Base-by-base conservation (phyloP, 2,888 invertebrate genomes). In the Cistogaster globosa region DNA sequence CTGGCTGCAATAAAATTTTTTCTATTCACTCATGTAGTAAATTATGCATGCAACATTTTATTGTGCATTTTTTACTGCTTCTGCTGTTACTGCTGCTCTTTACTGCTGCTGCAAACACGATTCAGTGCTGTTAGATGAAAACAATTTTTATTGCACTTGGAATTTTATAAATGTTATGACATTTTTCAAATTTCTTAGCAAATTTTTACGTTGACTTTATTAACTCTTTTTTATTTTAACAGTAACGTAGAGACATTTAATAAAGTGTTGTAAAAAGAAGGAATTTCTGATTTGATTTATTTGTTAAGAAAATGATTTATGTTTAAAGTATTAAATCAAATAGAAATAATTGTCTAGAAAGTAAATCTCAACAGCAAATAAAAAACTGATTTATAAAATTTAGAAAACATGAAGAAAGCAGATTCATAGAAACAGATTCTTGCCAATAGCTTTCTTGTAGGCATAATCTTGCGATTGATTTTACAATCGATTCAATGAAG, bases 111-210 rank as follows among this genome's bases (percentile, higher is more conserved):
- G 38, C 42, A 12, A 3, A 7, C 32, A 26, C 32, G 20, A 20
- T 14, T 42, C 51, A 26, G 26, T 32, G 32, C 32, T 53, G 53
- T 62, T 63, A 65, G 72, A 57, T 57, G 57, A 26, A 42, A 58
- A 67, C 14, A n/a, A 42, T 65, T 72, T 80, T 72, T 51, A 74
- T 80, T 67, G 51, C 72, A 20, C 12, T 67, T 80, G 72, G 65
- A 72, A 72, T 79, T 79, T 79, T n/a, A 51, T 58, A 79, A 79
- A 67, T 72, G 26, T 36, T 45, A 80, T 72, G 67, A 72, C 79
- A 80, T 72, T 80, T 80, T 80, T 67, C 2, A 74, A 80, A 80
- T 72, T 18, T 20, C 58, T 18, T 20, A 65, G 36, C 8, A 18
- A 16, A 65, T 75, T 55, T 16, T 75, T 67, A 45, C 14, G 32